Evolutionary conservation across 2,888 invertebrate genomes (phyloP), one percentile per base, ranked within the genome.

Genomic region (Ecdyonurus torrentis): DNA sequence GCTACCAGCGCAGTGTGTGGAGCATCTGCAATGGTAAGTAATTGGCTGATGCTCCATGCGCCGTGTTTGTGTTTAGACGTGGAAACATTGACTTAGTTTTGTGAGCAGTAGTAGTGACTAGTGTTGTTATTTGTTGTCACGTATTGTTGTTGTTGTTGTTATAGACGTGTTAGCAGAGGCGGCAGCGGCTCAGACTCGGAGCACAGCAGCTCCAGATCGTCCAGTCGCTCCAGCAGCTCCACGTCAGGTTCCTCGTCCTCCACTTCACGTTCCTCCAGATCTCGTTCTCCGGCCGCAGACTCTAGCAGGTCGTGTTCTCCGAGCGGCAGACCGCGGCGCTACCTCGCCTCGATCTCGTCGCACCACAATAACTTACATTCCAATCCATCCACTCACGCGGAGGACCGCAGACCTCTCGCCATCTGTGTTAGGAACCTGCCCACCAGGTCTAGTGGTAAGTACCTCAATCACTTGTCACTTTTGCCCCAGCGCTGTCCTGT

Each of bases 381-480:
- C 60, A 71, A 70, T 63, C 70, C 69, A 23, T 69, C 69, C 55
- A 69, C 70, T 59, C 83, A 83, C 75, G 81, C 79, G 64, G 83
- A 87, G 69, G 87, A 87, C 70, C 80, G 85, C 70, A 81, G 91
- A 72, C 91, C 91, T 65, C 77, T 91, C 71, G 92, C 91, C 67
- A 91, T 93, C 73, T 91, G 92, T 78, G 92, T 94, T 69, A 83
- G 89, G 72, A 93, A 93, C 78, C 80, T 94, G 72, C 93, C 93
- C 67, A 84, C 88, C 67, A 82, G 93, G 70, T 93, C 92, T 70
- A 77, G 77, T 70, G 78, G 77, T 75, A 70, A 70, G 70, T 69
- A 22, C 24, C 7, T 22, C 52, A 7, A 2, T 0, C n/a, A n/a
- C n/a, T 2, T 19, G 1, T 52, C 2, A 23, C n/a, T n/a, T 2